Percentiles rank a stretch among this genome's conserved stretches.
Conservation (phyloP, 1,140 invertebrate species). For the Drosophila busckii region DNA sequence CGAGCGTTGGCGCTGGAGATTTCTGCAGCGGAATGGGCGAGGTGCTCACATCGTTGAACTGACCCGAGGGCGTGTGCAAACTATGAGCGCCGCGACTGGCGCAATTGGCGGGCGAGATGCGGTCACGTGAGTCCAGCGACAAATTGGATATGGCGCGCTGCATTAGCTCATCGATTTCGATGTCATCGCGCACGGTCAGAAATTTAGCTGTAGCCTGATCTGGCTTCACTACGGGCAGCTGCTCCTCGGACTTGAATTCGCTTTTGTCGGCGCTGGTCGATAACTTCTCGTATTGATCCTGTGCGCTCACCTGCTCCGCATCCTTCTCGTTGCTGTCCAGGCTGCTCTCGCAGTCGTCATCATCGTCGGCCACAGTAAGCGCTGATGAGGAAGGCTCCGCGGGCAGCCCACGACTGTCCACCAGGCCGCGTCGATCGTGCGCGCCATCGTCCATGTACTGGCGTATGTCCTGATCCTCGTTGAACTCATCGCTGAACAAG, state of each 20-base stretch:
- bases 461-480: constrained; percentile 68
- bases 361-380: constrained; percentile 66
- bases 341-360: constrained; percentile 68
- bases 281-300: constrained; percentile 70
- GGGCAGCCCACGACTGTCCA: constrained; percentile 64
- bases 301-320: constrained; percentile 44
- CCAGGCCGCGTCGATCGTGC: constrained; percentile 47
- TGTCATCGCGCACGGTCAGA: constrained; percentile 68
- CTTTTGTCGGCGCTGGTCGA: constrained; percentile 68
- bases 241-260: constrained; percentile 36
- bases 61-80: constrained; percentile 45
- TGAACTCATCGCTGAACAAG: constrained; percentile 72
- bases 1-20: constrained; percentile 48
- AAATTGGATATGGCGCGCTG: constrained; percentile 77
- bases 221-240: constrained; percentile 23
- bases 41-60: constrained; percentile 76
- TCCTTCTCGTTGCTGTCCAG: constrained; percentile 68
- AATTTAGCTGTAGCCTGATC: constrained; percentile 72
- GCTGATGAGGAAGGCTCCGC: constrained; percentile 69
- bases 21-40: constrained; percentile 75
- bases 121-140: constrained; percentile 71
- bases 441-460: constrained; percentile 61
- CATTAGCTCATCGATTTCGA: constrained; percentile 78
- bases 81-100: constrained; percentile 15
- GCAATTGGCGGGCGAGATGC: constrained; percentile 61